phyloP scores from a whole-genome alignment of 2,113 vertebrate species.

The Spermophilus dauricus region DNA sequence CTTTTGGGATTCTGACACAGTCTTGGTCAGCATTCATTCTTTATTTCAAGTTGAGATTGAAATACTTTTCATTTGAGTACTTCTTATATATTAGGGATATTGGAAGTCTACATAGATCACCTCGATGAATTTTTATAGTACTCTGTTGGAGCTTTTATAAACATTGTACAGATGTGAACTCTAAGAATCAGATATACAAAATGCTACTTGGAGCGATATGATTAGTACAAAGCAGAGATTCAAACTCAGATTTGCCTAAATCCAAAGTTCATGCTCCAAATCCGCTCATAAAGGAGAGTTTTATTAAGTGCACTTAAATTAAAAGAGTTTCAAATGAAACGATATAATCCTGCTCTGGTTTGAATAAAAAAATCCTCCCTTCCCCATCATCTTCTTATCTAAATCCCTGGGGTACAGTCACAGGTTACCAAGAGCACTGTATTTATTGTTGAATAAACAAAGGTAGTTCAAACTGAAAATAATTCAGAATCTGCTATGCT shows the following conservation, averaged over 20 bases:
- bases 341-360: conserved; percentile 30
- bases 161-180: neutral
- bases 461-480: neutral
- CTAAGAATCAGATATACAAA: neutral
- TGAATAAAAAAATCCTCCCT: conserved; percentile 21
- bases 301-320: conserved; percentile 39
- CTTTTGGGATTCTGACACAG: neutral
- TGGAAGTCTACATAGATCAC: neutral
- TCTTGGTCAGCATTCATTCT: neutral
- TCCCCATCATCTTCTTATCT: neutral
- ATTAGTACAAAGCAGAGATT: neutral
- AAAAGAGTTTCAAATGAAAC: conserved; percentile 41
- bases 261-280: conserved; percentile 3
- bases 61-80: neutral
- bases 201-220: neutral
- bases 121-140: neutral
- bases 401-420: neutral
- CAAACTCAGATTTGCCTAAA: conserved; percentile 56
- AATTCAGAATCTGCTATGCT: neutral
- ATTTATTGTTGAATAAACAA: neutral
- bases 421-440: too few species aligned
- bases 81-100: neutral
- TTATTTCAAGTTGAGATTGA: neutral
- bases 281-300: neutral
- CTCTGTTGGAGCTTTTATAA: neutral